phyloP scores from a whole-genome alignment of 2,113 vertebrate species.

The Isurus oxyrinchus region DNA sequence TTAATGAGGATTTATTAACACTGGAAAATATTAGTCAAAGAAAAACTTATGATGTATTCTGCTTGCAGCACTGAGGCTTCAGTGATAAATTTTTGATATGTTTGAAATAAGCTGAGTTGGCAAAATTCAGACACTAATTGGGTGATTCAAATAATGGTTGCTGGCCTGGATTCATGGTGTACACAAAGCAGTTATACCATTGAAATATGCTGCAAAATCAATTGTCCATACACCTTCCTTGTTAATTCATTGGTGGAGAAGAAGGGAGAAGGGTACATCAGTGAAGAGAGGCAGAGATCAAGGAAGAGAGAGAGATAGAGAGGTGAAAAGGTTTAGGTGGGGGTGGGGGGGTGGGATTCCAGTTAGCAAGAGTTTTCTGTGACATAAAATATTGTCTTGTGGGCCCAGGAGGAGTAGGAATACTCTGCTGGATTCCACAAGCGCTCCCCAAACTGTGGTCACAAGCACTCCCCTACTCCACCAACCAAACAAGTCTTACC shows the following conservation, averaged over 20 bases:
- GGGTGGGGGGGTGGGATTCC: too few species aligned
- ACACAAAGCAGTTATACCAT: not conserved
- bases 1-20: not conserved
- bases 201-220: not conserved
- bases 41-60: not conserved
- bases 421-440: not conserved
- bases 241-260: not conserved
- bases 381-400: not conserved
- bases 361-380: not conserved
- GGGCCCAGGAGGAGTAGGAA: not conserved
- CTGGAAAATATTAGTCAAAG: not conserved
- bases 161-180: not conserved
- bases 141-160: not conserved
- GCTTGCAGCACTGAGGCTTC: not conserved
- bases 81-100: not conserved
- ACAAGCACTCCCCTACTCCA: not conserved
- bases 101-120: not conserved
- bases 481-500: not conserved
- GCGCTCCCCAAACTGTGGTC: not conserved
- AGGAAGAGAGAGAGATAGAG: not conserved
- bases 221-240: too few species aligned
- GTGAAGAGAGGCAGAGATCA: too few species aligned
- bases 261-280: not conserved
- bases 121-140: not conserved
- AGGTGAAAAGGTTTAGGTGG: too few species aligned